Base-by-base conservation (phyloP, 2,888 invertebrate genomes). In the Himalopsyche tibetana region DNA sequence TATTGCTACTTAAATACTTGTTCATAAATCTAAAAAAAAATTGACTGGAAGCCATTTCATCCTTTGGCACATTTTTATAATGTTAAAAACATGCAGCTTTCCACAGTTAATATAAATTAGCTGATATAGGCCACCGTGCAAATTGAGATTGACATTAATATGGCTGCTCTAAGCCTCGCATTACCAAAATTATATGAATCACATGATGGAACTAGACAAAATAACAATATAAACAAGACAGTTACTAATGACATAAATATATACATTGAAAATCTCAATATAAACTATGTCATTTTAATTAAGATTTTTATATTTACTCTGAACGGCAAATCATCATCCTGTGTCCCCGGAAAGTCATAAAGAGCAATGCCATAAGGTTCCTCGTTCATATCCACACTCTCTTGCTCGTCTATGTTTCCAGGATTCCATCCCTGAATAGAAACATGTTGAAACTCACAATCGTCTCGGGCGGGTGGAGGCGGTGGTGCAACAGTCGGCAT, bases 401-500 rank as follows among this genome's bases (percentile, higher is more conserved):
- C 74, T 63, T 84, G 82, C 12, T 55, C 63, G 38, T 74, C 74
- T 36, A 74, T 12, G 28, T 86, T 81, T n/a, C 84, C 85, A 0
- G 85, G 83, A 55, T 83, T 84, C 86, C 87, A 86, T 38, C 86
- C 87, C 38, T 79, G 56, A 17, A 84, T 80, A 11, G 82, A 42
- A 28, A 55, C 28, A 28, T 82, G 79, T n/a, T 28, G 82, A 19
- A 17, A 51, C 79, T 90, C 90, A 63, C 84, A 88, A 8, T 91
- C 92, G 55, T 91, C 90, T 17, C 91, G 90, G 15, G 92, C 91
- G 36, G 91, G 91, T 4, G 96, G 96, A 79, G 96, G 95, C 2
- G 97, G 97, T 4, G 97, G 96, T 9, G 97, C 96, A 89, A 96
- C 93, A 69, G 94, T 94, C 11, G 97, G 97, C 96, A 97, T 97